A percentile compares a stretch with the other conserved stretches of the same genome.
These are phyloP conservation scores for Epirrhoe alternata DNA, from an alignment of 2,888 invertebrate genomes.

Conservation along the genomic window DNA sequence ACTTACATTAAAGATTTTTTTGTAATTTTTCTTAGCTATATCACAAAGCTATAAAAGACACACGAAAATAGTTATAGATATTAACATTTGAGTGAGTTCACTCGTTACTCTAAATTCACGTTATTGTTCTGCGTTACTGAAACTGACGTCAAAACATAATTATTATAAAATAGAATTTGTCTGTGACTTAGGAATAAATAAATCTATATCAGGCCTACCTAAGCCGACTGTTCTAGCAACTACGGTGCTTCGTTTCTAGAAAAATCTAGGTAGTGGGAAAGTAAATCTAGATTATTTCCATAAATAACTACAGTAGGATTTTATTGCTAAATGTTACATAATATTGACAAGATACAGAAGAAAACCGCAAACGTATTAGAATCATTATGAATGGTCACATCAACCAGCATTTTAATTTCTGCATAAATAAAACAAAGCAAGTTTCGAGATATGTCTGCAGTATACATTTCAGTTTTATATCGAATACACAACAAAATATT, in stretches of 20 bases:
- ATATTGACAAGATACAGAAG: conserved; percentile 25
- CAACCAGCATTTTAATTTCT: conserved; percentile 70
- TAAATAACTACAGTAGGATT: conserved; percentile 18
- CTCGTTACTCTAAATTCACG: conserved; percentile 36
- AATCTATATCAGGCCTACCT: conserved; percentile 25
- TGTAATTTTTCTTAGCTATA: conserved; percentile 62
- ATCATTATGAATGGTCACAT: conserved; percentile 68
- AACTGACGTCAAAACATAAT: conserved; percentile 28
- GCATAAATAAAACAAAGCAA: conserved; percentile 33
- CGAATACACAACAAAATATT: conserved; percentile 16
- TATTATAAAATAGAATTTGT: conserved; percentile 25
- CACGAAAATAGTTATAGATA: conserved; percentile 65
- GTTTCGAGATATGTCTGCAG: conserved; percentile 14
- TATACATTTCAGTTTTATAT: conserved; percentile 11
- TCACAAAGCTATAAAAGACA: conserved; percentile 75
- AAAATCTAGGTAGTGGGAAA: conserved; percentile 17
- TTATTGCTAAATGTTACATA: conserved; percentile 17
- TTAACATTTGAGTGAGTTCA: conserved; percentile 54
- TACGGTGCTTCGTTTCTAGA: conserved; percentile 16
- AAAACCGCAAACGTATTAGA: conserved; percentile 53
- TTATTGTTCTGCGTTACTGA: conserved; percentile 41
- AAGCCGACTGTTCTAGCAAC: conserved; percentile 19
- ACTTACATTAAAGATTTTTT: conserved; percentile 48
- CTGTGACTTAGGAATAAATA: conserved; percentile 25
- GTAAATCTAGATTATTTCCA: conserved; percentile 15